These are phyloP conservation scores for Petroica traversi DNA, from an alignment of 2,113 vertebrate species.

Conservation along the genomic window DNA sequence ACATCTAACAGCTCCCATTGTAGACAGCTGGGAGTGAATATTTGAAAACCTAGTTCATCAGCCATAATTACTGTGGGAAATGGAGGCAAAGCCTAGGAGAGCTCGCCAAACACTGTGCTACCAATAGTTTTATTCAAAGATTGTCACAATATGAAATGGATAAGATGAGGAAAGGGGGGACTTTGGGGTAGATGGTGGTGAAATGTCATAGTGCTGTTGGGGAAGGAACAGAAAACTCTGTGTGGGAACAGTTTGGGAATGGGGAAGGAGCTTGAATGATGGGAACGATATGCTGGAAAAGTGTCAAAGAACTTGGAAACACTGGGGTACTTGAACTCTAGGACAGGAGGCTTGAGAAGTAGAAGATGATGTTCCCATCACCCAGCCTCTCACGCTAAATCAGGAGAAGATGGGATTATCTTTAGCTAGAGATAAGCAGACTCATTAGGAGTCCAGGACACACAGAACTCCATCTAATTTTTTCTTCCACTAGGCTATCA, in stretches of 20 bases:
- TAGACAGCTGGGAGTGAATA: neutral
- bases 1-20: neutral
- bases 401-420: constrained; percentile 9
- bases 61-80: neutral
- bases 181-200: neutral
- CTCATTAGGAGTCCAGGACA: constrained; percentile 1
- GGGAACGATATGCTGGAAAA: neutral
- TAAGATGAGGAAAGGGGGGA: neutral
- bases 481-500: neutral
- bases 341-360: constrained; percentile 14
- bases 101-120: neutral
- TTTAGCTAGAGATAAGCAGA: neutral
- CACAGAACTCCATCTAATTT: neutral
- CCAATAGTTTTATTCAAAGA: neutral
- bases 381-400: neutral
- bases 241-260: neutral
- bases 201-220: neutral
- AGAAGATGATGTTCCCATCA: constrained; percentile 7
- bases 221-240: neutral
- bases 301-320: neutral
- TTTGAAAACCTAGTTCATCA: constrained; percentile 4
- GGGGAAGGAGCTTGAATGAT: neutral
- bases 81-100: neutral
- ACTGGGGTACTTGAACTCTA: constrained; percentile 24
- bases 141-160: neutral